Conservation (phyloP, 1,140 invertebrate species). For the Cotesia vestalis region DNA sequence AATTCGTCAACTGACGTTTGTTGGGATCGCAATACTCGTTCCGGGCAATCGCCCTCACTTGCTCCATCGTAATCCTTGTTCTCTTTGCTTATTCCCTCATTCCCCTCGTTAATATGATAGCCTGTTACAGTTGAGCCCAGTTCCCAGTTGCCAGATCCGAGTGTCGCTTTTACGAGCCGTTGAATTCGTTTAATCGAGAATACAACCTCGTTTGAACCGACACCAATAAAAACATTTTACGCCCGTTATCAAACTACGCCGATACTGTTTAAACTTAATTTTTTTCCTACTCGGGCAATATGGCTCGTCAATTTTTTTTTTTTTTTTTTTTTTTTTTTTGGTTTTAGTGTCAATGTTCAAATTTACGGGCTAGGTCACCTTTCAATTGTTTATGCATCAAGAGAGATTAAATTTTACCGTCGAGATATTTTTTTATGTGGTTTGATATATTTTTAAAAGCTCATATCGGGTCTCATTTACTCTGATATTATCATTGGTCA, state of each 20-base stretch:
- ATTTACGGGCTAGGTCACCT: too few relatives aligned
- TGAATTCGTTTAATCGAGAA: slow-evolving; percentile 38
- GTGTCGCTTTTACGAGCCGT: slow-evolving; percentile 37
- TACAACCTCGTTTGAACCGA: slow-evolving; percentile 10
- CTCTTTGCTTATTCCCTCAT: slow-evolving; percentile 13
- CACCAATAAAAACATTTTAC: slow-evolving; percentile 25
- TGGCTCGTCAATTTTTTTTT: too few relatives aligned
- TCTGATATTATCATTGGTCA: too few relatives aligned
- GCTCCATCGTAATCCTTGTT: slow-evolving; percentile 17
- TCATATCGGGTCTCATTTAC: too few relatives aligned
- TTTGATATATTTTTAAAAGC: too few relatives aligned
- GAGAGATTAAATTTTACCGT: too few relatives aligned
- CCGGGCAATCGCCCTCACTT: background rate
- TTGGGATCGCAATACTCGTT: slow-evolving; percentile 24
- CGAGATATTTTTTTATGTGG: too few relatives aligned
- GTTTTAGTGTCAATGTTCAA: too few relatives aligned
- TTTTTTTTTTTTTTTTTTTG: too few relatives aligned
- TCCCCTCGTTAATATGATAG: slow-evolving; percentile 33
- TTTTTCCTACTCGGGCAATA: too few relatives aligned
- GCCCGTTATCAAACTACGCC: background rate
- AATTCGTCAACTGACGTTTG: slow-evolving; percentile 42
- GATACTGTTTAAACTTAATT: too few relatives aligned
- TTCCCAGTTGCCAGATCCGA: background rate
- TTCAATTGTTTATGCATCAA: too few relatives aligned
- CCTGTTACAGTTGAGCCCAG: slow-evolving; percentile 28